A percentile compares a stretch with the other conserved stretches of the same genome.
phyloP scores from a whole-genome alignment of 64 coral and sea anemone genomes.

The Stichodactyla helianthus region DNA sequence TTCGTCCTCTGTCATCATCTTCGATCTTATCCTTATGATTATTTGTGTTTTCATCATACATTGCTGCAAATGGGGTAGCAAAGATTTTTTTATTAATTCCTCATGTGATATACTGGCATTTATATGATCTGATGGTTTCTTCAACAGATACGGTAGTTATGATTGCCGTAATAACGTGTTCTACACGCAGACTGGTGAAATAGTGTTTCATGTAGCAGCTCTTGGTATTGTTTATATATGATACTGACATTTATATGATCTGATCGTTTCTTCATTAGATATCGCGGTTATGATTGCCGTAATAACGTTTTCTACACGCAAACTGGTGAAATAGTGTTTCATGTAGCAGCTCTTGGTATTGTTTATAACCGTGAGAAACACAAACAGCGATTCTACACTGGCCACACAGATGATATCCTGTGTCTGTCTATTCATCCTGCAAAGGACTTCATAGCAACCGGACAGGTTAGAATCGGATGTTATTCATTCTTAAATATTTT shows the following conservation, averaged over 20 bases:
- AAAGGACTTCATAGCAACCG: constrained; percentile 89
- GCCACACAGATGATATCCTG: constrained; percentile 95
- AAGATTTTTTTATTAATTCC: too few species aligned
- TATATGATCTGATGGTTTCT: background rate
- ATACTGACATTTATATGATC: too few species aligned
- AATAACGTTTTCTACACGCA: constrained; percentile 98
- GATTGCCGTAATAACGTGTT: constrained; percentile 96
- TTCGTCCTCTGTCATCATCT: too few species aligned
- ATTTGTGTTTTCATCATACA: too few species aligned
- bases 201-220: constrained; percentile 96
- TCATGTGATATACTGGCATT: too few species aligned
- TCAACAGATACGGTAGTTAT: constrained; percentile 85
- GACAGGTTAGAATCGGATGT: constrained; percentile 55
- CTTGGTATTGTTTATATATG: constrained; percentile 73
- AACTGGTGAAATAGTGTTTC: constrained; percentile 90
- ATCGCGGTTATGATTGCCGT: constrained; percentile 96
- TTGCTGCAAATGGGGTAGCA: too few species aligned
- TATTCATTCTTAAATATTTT: too few species aligned
- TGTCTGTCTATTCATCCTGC: constrained; percentile 91
- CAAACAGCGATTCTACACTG: constrained; percentile 90
- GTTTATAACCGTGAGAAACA: constrained; percentile 84
- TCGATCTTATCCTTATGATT: too few species aligned
- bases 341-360: constrained; percentile 94
- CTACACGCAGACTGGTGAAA: constrained; percentile 91
- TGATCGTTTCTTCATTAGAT: constrained; percentile 39